A percentile compares a stretch with the other conserved stretches of the same genome.
Evolutionary conservation across 2,888 invertebrate species (phyloP).

Genomic region (Biston stratarius): DNA sequence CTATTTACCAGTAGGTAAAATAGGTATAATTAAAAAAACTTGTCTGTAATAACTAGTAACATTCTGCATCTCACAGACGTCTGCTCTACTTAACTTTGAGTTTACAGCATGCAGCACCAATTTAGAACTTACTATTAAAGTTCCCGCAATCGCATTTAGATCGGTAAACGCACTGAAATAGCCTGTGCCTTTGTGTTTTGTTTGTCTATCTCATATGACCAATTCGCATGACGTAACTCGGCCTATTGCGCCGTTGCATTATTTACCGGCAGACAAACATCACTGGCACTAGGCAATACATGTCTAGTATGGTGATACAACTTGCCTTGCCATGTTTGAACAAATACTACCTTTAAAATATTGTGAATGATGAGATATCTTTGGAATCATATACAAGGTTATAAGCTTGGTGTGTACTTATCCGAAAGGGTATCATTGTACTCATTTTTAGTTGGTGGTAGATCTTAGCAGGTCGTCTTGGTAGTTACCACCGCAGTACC

Average conservation of each 20-base stretch:
- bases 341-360: background rate
- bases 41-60: too few relatives aligned
- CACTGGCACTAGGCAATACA: slow-evolving; percentile 6
- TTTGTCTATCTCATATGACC: slow-evolving; percentile 19
- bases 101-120: slow-evolving; percentile 5
- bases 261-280: slow-evolving; percentile 63
- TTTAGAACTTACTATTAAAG: slow-evolving; percentile 22
- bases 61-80: too few relatives aligned
- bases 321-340: background rate
- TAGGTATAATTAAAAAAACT: too few relatives aligned
- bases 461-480: too few relatives aligned
- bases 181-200: slow-evolving; percentile 17
- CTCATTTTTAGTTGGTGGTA: too few relatives aligned
- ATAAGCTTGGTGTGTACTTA: too few relatives aligned
- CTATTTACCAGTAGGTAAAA: too few relatives aligned
- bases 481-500: too few relatives aligned
- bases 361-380: too few relatives aligned
- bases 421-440: too few relatives aligned
- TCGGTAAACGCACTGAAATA: slow-evolving; percentile 23
- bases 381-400: too few relatives aligned
- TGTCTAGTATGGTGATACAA: background rate
- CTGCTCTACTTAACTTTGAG: slow-evolving; percentile 19
- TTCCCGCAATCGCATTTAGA: slow-evolving; percentile 28
- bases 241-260: slow-evolving; percentile 70
- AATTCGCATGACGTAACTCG: slow-evolving; percentile 69